A percentile compares a stretch with the other conserved stretches of the same genome.
phyloP scores from a whole-genome alignment of 1,140 invertebrate species.

The Drosophila rhopaloa region DNA sequence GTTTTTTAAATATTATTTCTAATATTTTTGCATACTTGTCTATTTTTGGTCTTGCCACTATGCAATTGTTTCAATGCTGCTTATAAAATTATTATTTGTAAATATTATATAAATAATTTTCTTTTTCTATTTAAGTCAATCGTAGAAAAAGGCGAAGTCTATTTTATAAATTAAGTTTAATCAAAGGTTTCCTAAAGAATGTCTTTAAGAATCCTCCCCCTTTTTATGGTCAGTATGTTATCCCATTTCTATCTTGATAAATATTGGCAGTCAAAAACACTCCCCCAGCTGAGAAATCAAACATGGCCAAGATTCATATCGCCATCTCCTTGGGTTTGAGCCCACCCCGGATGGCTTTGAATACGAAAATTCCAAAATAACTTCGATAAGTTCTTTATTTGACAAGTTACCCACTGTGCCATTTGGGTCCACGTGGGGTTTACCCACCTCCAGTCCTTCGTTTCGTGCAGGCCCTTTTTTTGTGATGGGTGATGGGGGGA shows the following conservation, averaged over 20 bases:
- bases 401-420: conserved; percentile 50
- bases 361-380: conserved; percentile 33
- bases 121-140: too few species aligned
- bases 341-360: conserved; percentile 27
- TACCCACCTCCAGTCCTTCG: conserved; percentile 11
- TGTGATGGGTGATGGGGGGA: conserved; percentile 9
- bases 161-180: not conserved
- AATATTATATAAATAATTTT: too few species aligned
- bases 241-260: not conserved
- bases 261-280: conserved; percentile 4
- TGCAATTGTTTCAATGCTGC: too few species aligned
- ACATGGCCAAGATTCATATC: conserved; percentile 35
- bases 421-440: conserved; percentile 5
- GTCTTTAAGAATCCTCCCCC: not conserved
- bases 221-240: conserved; percentile 7
- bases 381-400: conserved; percentile 51
- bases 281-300: conserved; percentile 22
- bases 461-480: conserved; percentile 18
- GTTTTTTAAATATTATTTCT: too few species aligned
- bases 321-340: not conserved
- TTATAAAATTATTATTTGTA: too few species aligned
- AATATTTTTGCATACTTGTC: conserved; percentile 32
- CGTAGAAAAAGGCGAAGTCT: not conserved
- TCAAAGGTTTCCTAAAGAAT: not conserved
- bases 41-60: conserved; percentile 19